Conservation (phyloP, 2,113 vertebrate species). For the Cariama cristata region DNA sequence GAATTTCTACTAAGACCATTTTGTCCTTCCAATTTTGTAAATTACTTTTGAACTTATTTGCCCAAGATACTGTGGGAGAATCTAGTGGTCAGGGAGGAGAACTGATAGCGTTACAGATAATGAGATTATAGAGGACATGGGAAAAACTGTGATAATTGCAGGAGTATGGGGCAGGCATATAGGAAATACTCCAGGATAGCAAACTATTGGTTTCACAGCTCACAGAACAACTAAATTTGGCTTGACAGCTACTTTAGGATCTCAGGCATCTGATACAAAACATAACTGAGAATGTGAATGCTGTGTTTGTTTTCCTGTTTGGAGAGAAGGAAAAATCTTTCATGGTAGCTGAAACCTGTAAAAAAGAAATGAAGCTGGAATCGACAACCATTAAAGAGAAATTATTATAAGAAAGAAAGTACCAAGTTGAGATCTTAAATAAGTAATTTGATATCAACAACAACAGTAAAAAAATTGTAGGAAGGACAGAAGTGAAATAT, state of each 20-base stretch:
- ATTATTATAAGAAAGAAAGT: neutral
- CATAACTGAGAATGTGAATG: neutral
- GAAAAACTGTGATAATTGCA: neutral
- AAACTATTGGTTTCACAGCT: neutral
- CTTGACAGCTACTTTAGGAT: neutral
- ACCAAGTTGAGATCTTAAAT: neutral
- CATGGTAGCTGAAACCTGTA: neutral
- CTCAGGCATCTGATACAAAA: neutral
- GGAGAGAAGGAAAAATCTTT: neutral
- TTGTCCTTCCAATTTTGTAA: accelerated
- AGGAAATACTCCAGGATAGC: neutral
- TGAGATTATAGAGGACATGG: neutral
- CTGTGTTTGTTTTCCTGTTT: neutral
- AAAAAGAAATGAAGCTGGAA: neutral
- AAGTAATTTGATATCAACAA: neutral
- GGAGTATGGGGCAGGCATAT: neutral
- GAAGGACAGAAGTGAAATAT: neutral
- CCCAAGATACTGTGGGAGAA: neutral
- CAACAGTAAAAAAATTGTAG: neutral
- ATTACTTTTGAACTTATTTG: slow-evolving; percentile 2
- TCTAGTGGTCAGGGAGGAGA: neutral
- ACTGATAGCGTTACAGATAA: neutral
- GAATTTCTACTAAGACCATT: neutral
- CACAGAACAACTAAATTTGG: neutral
- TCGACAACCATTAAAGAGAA: neutral